Conservation (phyloP, 2,888 invertebrate species). For the Eupithecia exiguata region DNA sequence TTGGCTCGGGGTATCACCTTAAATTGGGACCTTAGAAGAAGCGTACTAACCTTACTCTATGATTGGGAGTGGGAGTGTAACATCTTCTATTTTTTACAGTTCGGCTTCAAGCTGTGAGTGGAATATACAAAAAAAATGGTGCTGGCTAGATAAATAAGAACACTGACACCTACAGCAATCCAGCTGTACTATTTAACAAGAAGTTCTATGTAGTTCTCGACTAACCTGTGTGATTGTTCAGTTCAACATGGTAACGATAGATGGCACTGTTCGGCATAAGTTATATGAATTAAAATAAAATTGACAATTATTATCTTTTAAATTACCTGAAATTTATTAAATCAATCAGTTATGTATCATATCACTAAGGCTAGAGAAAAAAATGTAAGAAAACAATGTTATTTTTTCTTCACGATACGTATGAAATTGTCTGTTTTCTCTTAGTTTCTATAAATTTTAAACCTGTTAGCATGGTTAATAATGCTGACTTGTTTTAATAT, state of each 20-base stretch:
- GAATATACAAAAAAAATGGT: constrained; percentile 12
- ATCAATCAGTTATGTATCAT: background rate
- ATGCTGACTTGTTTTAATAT: background rate
- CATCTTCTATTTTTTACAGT: constrained; percentile 56
- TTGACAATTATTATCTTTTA: background rate
- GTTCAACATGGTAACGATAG: constrained; percentile 3
- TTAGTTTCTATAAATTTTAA: background rate
- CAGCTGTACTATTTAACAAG: constrained; percentile 7
- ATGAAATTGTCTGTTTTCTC: background rate
- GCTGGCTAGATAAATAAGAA: background rate
- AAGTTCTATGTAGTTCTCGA: background rate
- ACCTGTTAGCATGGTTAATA: background rate
- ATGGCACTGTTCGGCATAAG: background rate
- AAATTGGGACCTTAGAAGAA: too few relatives aligned
- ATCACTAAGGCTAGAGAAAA: background rate
- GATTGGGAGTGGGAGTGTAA: background rate
- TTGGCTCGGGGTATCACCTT: too few relatives aligned
- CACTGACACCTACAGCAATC: constrained; percentile 23
- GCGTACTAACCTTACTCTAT: too few relatives aligned
- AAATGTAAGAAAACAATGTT: too few relatives aligned
- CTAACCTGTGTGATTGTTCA: constrained; percentile 3
- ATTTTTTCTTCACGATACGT: background rate
- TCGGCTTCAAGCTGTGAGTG: constrained; percentile 65
- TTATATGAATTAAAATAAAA: background rate
- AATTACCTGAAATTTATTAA: background rate